Conservation (phyloP, 2,113 vertebrate genomes). For the Dicentrarchus labrax region DNA sequence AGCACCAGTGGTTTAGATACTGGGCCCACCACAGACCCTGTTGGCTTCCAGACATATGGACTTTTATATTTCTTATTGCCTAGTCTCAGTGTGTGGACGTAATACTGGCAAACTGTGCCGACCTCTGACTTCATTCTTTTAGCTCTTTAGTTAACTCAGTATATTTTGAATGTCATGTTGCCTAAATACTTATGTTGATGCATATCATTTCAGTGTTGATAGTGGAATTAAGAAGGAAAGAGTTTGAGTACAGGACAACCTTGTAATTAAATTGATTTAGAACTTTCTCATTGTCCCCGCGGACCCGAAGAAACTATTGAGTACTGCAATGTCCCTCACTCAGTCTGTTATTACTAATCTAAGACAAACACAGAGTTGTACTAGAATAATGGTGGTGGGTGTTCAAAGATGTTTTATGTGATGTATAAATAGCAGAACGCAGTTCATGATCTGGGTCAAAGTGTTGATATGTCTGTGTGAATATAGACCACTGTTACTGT, state of each 20-base stretch:
- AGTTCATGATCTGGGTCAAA: slow-evolving; percentile 1
- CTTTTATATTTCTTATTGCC: neutral
- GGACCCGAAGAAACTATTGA: neutral
- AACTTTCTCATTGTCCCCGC: neutral
- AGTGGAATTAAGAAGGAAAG: slow-evolving; percentile 2
- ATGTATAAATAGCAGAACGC: neutral
- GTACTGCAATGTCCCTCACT: too few relatives aligned
- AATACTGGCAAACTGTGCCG: neutral
- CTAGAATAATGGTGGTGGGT: slow-evolving; percentile 1
- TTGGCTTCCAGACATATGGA: neutral
- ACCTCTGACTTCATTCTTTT: neutral
- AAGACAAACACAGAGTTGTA: neutral
- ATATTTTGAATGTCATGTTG: neutral
- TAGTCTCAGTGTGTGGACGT: neutral
- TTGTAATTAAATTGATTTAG: neutral
- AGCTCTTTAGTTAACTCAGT: neutral
- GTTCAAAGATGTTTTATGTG: slow-evolving; percentile 2
- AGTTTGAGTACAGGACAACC: neutral
- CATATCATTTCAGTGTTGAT: slow-evolving; percentile 4
- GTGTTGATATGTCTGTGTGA: slow-evolving; percentile 5
- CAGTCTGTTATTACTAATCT: neutral
- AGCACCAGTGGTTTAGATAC: neutral
- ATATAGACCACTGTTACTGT: slow-evolving; percentile 38
- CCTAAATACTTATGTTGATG: neutral
- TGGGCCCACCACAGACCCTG: neutral